These are phyloP conservation scores for Protobothrops mucrosquamatus DNA, from an alignment of 2,113 vertebrate genomes.

Conservation along the genomic window DNA sequence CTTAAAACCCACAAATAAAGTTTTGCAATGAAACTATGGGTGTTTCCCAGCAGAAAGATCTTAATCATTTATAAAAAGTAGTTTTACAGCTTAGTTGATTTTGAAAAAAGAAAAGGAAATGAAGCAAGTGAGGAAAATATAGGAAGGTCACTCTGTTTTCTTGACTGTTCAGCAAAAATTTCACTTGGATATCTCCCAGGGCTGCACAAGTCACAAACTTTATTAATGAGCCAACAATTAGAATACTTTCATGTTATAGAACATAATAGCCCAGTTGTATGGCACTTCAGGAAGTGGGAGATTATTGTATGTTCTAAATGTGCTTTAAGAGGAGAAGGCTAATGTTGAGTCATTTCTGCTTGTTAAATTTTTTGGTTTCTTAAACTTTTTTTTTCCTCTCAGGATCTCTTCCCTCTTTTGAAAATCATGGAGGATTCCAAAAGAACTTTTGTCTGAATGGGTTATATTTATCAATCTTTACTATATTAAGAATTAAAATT, in stretches of 20 bases:
- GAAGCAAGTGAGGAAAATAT: not conserved
- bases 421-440: not conserved
- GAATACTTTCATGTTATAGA: not conserved
- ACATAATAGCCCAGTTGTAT: not conserved
- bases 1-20: not conserved
- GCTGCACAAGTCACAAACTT: not conserved
- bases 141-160: not conserved
- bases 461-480: not conserved
- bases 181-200: not conserved
- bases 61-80: not conserved
- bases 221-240: not conserved
- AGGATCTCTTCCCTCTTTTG: not conserved
- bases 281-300: not conserved
- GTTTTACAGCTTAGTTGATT: not conserved
- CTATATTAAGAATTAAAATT: not conserved
- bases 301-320: not conserved
- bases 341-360: not conserved
- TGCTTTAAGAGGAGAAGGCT: not conserved
- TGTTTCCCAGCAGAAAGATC: not conserved
- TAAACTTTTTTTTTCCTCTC: not conserved
- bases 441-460: not conserved
- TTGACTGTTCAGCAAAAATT: not conserved
- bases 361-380: not conserved
- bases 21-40: not conserved
- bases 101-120: not conserved